Percentiles rank a stretch among this genome's conserved stretches.
Conservation (phyloP, 2,797 vertebrate species). For the Eulemur albifrons region DNA sequence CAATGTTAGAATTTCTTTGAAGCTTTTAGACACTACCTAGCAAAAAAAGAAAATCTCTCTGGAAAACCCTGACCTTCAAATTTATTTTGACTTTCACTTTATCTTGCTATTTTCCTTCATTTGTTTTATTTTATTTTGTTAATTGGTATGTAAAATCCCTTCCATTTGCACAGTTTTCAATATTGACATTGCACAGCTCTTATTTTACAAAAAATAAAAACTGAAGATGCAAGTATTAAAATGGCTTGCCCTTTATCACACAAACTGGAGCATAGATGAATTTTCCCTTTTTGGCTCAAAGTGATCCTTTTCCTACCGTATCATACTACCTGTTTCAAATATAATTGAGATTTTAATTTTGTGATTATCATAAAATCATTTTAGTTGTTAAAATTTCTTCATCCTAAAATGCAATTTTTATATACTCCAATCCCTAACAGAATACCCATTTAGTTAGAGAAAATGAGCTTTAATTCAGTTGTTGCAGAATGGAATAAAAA, state of each 20-base stretch:
- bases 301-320: background rate
- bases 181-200: background rate
- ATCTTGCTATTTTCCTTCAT: background rate
- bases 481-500: conserved; percentile 1
- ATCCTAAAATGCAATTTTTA: background rate
- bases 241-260: background rate
- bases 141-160: background rate
- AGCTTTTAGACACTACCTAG: background rate
- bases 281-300: background rate
- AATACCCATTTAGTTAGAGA: background rate
- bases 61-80: background rate
- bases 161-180: background rate
- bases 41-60: background rate
- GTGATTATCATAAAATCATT: background rate
- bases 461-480: conserved; percentile 37
- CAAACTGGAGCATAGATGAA: background rate
- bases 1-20: background rate
- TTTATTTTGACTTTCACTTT: background rate
- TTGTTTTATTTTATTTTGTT: background rate
- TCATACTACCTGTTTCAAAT: background rate
- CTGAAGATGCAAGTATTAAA: background rate
- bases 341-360: background rate
- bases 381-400: background rate
- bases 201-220: background rate
- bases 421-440: background rate